A percentile compares a stretch with the other conserved stretches of the same genome.
Evolutionary conservation across 2,888 invertebrate genomes (phyloP).

Genomic region (Lasiommata megera): DNA sequence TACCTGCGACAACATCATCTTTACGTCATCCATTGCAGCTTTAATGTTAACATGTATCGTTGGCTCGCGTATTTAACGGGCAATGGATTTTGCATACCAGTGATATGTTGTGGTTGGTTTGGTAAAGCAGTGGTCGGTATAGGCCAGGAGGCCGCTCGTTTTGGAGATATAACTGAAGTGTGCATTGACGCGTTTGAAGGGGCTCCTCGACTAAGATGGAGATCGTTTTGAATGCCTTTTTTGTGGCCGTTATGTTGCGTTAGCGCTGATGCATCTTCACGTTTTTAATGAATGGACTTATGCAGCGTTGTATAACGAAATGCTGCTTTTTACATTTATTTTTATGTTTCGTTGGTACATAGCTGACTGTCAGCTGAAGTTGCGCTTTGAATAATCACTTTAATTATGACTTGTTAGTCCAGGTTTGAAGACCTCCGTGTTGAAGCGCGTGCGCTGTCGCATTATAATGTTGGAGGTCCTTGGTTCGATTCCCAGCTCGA

Average conservation of each 20-base stretch:
- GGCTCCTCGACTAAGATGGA: constrained; percentile 62
- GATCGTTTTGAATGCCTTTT: constrained; percentile 64
- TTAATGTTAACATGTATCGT: not conserved
- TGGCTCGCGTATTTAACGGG: not conserved
- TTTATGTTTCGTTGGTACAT: not conserved
- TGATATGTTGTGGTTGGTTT: not conserved
- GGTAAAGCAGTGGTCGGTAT: constrained; percentile 31
- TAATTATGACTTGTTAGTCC: not conserved
- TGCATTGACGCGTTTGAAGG: constrained; percentile 69
- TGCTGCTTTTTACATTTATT: not conserved
- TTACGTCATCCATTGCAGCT: constrained; percentile 33
- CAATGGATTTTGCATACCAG: constrained; percentile 25
- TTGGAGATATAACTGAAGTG: constrained; percentile 59
- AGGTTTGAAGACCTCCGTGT: too few relatives aligned
- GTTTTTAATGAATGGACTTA: constrained; percentile 12
- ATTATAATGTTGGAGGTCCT: too few relatives aligned
- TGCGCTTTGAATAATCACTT: not conserved
- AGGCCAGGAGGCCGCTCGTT: constrained; percentile 54
- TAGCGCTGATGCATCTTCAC: constrained; percentile 19
- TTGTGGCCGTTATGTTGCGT: constrained; percentile 36
- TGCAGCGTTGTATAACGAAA: constrained; percentile 1
- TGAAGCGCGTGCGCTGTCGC: too few relatives aligned
- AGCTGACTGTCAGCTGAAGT: not conserved
- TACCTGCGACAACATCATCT: constrained; percentile 31
- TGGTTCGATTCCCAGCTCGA: too few relatives aligned